A percentile compares a stretch with the other conserved stretches of the same genome.
phyloP scores from a whole-genome alignment of 2,113 vertebrate species.

The Genyomyrus donnyi region DNA sequence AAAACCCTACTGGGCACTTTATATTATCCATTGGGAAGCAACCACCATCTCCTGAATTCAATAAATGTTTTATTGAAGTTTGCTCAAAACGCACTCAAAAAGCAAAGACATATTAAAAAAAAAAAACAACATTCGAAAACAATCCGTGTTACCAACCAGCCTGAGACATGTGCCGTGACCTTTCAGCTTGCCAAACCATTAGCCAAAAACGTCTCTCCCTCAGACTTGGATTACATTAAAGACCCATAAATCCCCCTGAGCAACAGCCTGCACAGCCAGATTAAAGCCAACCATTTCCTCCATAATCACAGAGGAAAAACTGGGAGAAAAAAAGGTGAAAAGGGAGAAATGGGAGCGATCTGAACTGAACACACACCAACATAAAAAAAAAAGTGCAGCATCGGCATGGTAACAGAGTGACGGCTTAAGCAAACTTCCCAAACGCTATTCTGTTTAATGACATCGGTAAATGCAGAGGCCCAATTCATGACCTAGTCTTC shows the following conservation, averaged over 20 bases:
- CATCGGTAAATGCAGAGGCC: neutral
- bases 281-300: slow-evolving; percentile 20
- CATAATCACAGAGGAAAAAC: neutral
- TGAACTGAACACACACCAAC: neutral
- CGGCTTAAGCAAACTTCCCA: neutral
- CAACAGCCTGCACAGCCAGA: slow-evolving; percentile 14
- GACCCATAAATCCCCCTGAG: slow-evolving; percentile 12
- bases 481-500: neutral
- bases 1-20: slow-evolving; percentile 28
- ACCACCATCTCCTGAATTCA: neutral
- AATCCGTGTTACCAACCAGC: slow-evolving; percentile 5
- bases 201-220: neutral
- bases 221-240: slow-evolving; percentile 14
- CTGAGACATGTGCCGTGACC: slow-evolving; percentile 13
- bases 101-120: neutral
- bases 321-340: neutral
- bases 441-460: neutral
- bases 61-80: slow-evolving; percentile 1
- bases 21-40: slow-evolving; percentile 56
- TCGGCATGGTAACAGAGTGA: neutral
- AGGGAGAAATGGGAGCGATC: neutral
- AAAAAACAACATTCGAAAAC: neutral
- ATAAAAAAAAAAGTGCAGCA: neutral
- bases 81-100: neutral
- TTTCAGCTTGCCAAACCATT: slow-evolving; percentile 17